Percentiles rank a stretch among this genome's conserved stretches.
Conservation (phyloP, 2,113 vertebrate genomes). For the Lonchura striata region DNA sequence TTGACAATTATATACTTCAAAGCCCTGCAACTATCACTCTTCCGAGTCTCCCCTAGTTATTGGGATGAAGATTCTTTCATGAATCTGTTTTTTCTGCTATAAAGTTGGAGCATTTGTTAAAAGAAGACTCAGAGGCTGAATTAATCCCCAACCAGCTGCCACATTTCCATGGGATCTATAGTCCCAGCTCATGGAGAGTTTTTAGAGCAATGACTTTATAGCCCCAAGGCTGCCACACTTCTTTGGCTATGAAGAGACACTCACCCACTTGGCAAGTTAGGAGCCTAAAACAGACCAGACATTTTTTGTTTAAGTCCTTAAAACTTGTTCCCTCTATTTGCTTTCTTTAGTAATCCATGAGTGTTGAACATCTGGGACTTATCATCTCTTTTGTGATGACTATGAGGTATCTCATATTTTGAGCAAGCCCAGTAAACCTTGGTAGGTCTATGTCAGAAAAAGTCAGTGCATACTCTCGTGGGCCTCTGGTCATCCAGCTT, state of each 20-base stretch:
- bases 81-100: background rate
- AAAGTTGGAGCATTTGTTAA: background rate
- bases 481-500: background rate
- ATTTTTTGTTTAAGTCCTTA: conserved; percentile 16
- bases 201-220: background rate
- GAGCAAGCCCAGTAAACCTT: background rate
- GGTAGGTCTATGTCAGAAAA: background rate
- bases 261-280: conserved; percentile 1
- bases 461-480: background rate
- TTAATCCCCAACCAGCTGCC: background rate
- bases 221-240: background rate
- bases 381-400: conserved; percentile 23
- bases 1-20: background rate
- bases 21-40: background rate
- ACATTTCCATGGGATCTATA: background rate
- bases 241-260: background rate
- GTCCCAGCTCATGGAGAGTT: background rate
- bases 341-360: conserved; percentile 42
- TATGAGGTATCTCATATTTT: background rate
- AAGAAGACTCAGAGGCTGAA: background rate
- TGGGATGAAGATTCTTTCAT: background rate
- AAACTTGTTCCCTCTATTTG: conserved; percentile 36
- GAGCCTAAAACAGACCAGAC: background rate
- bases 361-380: conserved; percentile 37
- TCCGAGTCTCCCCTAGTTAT: background rate